These are phyloP conservation scores for Therioaphis trifolii DNA, from an alignment of 2,888 invertebrate species.

Conservation along the genomic window DNA sequence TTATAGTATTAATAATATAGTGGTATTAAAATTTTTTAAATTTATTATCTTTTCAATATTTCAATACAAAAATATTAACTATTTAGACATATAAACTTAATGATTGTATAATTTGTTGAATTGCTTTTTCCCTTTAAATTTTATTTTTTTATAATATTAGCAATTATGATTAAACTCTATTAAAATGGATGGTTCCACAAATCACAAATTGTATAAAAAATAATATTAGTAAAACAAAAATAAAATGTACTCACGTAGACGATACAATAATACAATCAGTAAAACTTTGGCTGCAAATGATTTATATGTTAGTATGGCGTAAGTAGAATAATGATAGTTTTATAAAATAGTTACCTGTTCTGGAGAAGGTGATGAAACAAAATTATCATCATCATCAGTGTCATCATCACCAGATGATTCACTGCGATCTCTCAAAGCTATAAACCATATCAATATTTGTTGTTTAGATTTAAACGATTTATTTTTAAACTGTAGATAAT, in stretches of 20 bases:
- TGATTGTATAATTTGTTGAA: too few species aligned
- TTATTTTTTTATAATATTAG: background rate
- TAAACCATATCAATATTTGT: slow-evolving; percentile 1
- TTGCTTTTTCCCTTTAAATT: too few species aligned
- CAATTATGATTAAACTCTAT: slow-evolving; percentile 38
- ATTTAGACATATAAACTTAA: too few species aligned
- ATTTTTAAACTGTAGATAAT: background rate
- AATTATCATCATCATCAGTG: slow-evolving; percentile 68
- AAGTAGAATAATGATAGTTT: background rate
- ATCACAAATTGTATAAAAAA: slow-evolving; percentile 39
- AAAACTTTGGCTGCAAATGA: slow-evolving; percentile 63
- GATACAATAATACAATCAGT: slow-evolving; percentile 51
- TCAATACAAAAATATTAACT: background rate
- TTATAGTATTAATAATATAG: too few species aligned
- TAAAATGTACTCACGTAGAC: slow-evolving; percentile 16
- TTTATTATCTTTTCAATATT: too few species aligned
- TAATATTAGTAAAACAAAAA: slow-evolving; percentile 38
- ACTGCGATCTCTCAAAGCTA: slow-evolving; percentile 66
- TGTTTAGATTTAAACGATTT: background rate
- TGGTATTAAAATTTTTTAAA: too few species aligned
- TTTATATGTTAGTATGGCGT: background rate
- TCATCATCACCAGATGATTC: slow-evolving; percentile 69
- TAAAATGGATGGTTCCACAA: slow-evolving; percentile 31
- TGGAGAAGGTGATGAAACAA: slow-evolving; percentile 65
- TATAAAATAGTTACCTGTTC: slow-evolving; percentile 66